These are phyloP conservation scores for Tauraco hartlaubi DNA, from an alignment of 2,797 vertebrate species.

Conservation along the genomic window DNA sequence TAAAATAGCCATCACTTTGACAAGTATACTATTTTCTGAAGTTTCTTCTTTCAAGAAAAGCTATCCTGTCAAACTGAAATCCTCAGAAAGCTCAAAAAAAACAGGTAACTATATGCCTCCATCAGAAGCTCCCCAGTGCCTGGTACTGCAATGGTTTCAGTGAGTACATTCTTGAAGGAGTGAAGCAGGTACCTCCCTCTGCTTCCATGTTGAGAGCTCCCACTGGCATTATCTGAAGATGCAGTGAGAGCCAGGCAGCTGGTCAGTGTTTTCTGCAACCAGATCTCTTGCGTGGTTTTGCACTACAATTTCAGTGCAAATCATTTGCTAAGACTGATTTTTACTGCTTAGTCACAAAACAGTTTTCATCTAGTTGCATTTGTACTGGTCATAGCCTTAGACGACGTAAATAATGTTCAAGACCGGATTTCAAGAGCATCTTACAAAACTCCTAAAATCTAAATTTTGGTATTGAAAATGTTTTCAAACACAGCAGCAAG, in stretches of 20 bases:
- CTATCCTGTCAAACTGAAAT: neutral
- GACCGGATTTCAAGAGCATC: neutral
- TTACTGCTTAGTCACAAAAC: neutral
- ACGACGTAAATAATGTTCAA: rapidly evolving
- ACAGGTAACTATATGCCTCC: neutral
- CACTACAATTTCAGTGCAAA: neutral
- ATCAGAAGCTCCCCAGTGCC: neutral
- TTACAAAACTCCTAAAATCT: neutral
- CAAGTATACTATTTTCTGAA: neutral
- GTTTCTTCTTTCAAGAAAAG: neutral
- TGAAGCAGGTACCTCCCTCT: neutral
- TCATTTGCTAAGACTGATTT: neutral
- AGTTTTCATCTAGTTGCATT: neutral
- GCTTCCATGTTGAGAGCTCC: neutral
- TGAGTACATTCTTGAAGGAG: neutral
- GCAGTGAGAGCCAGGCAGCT: neutral
- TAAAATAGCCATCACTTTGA: neutral
- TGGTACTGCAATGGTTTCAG: neutral
- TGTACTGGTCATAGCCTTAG: neutral
- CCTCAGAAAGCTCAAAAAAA: neutral
- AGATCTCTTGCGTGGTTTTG: neutral
- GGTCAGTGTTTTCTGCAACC: neutral
- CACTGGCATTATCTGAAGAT: neutral
- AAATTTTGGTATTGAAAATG: neutral
- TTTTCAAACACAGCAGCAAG: neutral